phyloP scores from a whole-genome alignment of 2,113 vertebrate species.

The Pheucticus melanocephalus region DNA sequence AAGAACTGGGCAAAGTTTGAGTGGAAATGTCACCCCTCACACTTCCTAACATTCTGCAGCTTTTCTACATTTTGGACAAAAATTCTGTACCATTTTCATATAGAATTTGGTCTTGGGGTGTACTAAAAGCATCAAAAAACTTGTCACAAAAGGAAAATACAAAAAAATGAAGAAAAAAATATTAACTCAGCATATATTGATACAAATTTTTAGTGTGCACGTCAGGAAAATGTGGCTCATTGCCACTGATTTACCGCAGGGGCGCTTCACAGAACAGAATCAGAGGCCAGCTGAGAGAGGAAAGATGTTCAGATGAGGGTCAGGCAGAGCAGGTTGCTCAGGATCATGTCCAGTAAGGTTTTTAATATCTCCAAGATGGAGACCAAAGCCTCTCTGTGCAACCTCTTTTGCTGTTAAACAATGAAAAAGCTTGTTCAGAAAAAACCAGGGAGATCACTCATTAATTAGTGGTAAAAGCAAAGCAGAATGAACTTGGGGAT shows the following conservation, averaged over 20 bases:
- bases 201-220: not conserved
- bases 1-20: not conserved
- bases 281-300: not conserved
- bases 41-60: not conserved
- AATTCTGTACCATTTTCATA: not conserved
- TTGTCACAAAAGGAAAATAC: not conserved
- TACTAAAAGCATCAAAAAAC: not conserved
- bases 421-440: not conserved
- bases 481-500: not conserved
- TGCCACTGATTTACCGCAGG: not conserved
- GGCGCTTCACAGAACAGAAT: not conserved
- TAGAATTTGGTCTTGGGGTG: not conserved
- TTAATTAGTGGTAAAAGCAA: not conserved
- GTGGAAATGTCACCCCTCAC: rapidly evolving
- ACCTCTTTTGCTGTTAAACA: not conserved
- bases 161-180: not conserved
- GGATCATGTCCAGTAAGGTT: too few relatives aligned
- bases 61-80: not conserved
- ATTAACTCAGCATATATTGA: not conserved
- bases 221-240: not conserved
- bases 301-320: not conserved
- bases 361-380: not conserved
- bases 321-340: not conserved
- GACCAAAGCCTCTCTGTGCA: not conserved
- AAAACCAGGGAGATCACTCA: not conserved